Conservation (phyloP, 2,888 invertebrate species). For the Eutolmus rufibarbis region DNA sequence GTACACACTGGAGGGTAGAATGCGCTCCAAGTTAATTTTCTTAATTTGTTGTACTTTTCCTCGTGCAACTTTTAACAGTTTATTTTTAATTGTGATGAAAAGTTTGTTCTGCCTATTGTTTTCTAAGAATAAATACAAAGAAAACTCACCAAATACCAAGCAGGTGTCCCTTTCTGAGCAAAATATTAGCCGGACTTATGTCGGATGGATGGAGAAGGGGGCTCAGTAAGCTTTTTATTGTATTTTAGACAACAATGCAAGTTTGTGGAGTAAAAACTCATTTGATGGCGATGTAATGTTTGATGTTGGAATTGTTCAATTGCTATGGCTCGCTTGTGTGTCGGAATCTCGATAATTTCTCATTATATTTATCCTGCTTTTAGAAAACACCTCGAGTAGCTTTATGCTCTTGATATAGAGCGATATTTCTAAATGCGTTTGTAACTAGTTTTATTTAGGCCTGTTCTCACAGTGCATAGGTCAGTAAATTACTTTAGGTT, state of each 20-base stretch:
- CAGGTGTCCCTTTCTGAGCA: neutral
- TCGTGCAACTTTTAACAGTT: neutral
- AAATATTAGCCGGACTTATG: neutral
- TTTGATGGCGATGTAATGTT: neutral
- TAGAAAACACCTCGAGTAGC: neutral
- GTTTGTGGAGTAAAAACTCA: neutral
- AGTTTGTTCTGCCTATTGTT: neutral
- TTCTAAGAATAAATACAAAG: neutral
- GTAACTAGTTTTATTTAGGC: too few species aligned
- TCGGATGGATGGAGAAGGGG: neutral
- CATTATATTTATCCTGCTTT: neutral
- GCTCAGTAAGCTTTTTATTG: neutral
- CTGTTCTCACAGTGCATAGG: too few species aligned
- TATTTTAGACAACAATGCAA: neutral
- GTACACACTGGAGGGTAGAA: too few species aligned
- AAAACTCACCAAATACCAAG: neutral
- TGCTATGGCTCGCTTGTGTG: neutral
- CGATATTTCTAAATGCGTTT: too few species aligned
- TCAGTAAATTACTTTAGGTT: too few species aligned
- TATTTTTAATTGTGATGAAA: constrained; percentile 1
- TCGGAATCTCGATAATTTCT: neutral
- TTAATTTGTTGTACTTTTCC: neutral
- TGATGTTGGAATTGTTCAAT: neutral
- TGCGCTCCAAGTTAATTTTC: too few species aligned
- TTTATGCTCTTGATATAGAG: too few species aligned